Conservation (phyloP, 2,888 invertebrate species). For the Plagodis pulveraria region DNA sequence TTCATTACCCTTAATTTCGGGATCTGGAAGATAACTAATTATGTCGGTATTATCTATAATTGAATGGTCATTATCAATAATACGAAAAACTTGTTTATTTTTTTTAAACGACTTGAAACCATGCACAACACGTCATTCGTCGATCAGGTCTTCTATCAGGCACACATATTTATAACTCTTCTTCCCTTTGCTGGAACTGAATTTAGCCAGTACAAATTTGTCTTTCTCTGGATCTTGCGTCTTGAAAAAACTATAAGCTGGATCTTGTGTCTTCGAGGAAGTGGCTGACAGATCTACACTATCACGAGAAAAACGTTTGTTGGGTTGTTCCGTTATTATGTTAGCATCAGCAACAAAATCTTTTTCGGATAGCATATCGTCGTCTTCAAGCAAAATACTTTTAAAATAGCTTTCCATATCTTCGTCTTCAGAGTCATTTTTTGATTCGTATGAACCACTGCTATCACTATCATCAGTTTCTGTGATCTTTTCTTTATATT, state of each 20-base stretch:
- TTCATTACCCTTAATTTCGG: slow-evolving; percentile 8
- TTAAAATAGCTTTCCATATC: slow-evolving; percentile 5
- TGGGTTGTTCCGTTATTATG: slow-evolving; percentile 3
- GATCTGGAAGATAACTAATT: slow-evolving; percentile 12
- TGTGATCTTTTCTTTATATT: slow-evolving; percentile 5
- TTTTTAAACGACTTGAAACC: slow-evolving; percentile 1
- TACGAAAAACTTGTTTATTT: slow-evolving; percentile 7
- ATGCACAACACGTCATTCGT: slow-evolving; percentile 5
- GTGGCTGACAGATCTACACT: slow-evolving; percentile 7
- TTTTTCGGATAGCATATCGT: slow-evolving; percentile 5
- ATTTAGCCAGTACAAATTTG: slow-evolving; percentile 5
- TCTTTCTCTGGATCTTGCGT: slow-evolving; percentile 5
- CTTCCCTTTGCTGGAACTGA: slow-evolving; percentile 9
- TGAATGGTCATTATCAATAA: slow-evolving; percentile 15
- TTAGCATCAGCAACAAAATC: slow-evolving; percentile 7
- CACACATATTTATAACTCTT: slow-evolving; percentile 12
- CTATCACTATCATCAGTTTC: slow-evolving; percentile 6
- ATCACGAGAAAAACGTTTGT: slow-evolving; percentile 4
- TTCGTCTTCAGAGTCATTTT: slow-evolving; percentile 6
- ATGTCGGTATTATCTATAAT: slow-evolving; percentile 11
- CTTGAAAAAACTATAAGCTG: slow-evolving; percentile 6
- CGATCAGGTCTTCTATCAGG: slow-evolving; percentile 7
- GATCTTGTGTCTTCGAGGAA: slow-evolving; percentile 7
- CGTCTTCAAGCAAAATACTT: slow-evolving; percentile 6
- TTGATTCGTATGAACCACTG: slow-evolving; percentile 6